These are phyloP conservation scores for Drosophila bipectinata DNA, from an alignment of 1,140 invertebrate genomes.

Conservation along the genomic window DNA sequence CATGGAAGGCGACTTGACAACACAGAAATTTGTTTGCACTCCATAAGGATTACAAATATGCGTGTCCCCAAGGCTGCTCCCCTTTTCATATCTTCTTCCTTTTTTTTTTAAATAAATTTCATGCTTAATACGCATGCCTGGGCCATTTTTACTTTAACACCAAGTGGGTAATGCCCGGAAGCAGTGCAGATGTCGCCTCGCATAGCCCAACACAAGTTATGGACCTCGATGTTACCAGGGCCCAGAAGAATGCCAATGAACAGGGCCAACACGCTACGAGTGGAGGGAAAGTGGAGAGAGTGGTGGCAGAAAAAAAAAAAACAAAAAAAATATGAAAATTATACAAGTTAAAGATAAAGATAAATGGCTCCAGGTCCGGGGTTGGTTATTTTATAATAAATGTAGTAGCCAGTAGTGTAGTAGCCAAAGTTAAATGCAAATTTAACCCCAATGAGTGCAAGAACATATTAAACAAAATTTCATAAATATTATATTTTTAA, in stretches of 20 bases:
- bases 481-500: no score
- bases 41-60: constrained; percentile 80
- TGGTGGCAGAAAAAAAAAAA: not conserved
- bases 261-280: not conserved
- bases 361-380: not conserved
- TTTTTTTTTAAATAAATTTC: constrained; percentile 67
- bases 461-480: not conserved
- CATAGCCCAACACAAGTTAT: constrained; percentile 58
- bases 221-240: constrained; percentile 21
- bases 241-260: constrained; percentile 30
- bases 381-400: not conserved
- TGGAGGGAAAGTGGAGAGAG: not conserved
- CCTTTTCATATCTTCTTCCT: constrained; percentile 18
- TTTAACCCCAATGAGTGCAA: no score
- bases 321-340: not conserved
- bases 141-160: constrained; percentile 78
- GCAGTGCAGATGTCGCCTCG: constrained; percentile 73
- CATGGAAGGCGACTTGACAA: constrained; percentile 63
- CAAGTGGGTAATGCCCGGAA: constrained; percentile 76
- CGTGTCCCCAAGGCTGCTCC: constrained; percentile 26
- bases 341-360: constrained; percentile 5
- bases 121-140: constrained; percentile 80
- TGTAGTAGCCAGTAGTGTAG: no score
- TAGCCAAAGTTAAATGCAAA: not conserved
- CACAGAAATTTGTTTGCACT: constrained; percentile 82